Conservation (phyloP, 2,888 invertebrate genomes). For the Chymomyza procnemis region DNA sequence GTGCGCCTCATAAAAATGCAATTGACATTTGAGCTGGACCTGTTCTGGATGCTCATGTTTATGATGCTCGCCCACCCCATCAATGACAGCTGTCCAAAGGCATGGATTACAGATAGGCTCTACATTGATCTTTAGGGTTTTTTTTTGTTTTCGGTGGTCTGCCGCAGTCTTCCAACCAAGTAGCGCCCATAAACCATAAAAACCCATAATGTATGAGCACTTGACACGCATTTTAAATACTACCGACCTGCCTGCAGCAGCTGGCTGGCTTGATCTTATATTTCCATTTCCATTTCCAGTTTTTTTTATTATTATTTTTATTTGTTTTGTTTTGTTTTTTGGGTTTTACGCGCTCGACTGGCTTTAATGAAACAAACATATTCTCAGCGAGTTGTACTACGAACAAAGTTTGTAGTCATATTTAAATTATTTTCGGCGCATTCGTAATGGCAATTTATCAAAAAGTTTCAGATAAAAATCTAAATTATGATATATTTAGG, state of each 20-base stretch:
- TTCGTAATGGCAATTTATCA: slow-evolving; percentile 40
- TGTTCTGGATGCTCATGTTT: not conserved
- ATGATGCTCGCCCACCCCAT: not conserved
- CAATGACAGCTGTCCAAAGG: slow-evolving; percentile 5
- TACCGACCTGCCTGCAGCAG: slow-evolving; percentile 17
- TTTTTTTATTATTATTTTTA: slow-evolving; percentile 6
- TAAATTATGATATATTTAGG: not conserved
- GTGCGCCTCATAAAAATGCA: not conserved
- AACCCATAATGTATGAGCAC: slow-evolving; percentile 59
- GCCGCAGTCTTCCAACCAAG: slow-evolving; percentile 36
- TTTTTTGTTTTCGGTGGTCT: not conserved
- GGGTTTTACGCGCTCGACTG: slow-evolving; percentile 31
- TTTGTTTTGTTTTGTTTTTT: slow-evolving; percentile 19
- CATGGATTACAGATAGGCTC: not conserved
- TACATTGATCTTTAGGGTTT: no score
- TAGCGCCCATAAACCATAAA: slow-evolving; percentile 62
- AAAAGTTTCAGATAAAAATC: slow-evolving; percentile 33
- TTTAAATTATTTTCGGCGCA: not conserved
- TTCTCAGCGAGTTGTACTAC: slow-evolving; percentile 18
- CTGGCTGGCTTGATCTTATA: slow-evolving; percentile 10
- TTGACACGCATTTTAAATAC: slow-evolving; percentile 65
- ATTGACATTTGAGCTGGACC: slow-evolving; percentile 30
- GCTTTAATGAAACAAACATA: slow-evolving; percentile 36
- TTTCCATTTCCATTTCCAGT: not conserved
- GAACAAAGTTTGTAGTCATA: not conserved